Percentiles rank a stretch among this genome's conserved stretches.
Conservation (phyloP, 2,113 vertebrate genomes). For the Picathartes gymnocephalus region DNA sequence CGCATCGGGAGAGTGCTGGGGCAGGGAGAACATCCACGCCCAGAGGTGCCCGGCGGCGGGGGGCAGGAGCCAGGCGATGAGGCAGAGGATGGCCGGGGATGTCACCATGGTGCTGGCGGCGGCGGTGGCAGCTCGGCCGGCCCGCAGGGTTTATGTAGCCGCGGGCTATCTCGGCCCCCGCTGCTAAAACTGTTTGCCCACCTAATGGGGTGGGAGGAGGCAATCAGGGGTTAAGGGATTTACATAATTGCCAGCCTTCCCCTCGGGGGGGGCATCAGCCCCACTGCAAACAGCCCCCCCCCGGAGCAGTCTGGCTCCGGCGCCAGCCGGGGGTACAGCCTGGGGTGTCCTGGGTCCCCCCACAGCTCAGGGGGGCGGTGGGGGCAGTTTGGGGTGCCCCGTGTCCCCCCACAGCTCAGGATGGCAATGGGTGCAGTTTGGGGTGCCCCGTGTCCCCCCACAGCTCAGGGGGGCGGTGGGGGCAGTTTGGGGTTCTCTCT, state of each 20-base stretch:
- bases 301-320: conserved; percentile 3
- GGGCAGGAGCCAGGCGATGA: conserved; percentile 39
- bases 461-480: too few relatives aligned
- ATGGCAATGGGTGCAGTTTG: too few relatives aligned
- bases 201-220: conserved; percentile 79
- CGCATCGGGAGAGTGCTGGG: conserved; percentile 73
- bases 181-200: conserved; percentile 75
- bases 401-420: not conserved
- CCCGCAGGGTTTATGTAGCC: conserved; percentile 68
- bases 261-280: conserved; percentile 32
- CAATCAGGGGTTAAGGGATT: conserved; percentile 89
- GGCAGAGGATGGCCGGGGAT: not conserved
- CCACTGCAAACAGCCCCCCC: conserved; percentile 25
- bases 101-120: not conserved
- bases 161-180: not conserved
- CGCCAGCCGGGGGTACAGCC: not conserved
- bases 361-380: rapidly evolving
- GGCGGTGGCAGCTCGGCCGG: not conserved
- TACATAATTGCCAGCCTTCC: conserved; percentile 75
- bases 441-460: not conserved
- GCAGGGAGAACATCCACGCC: conserved; percentile 88
- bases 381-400: not conserved
- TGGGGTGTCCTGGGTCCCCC: not conserved
- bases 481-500: too few relatives aligned
- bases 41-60: conserved; percentile 73